phyloP scores from a whole-genome alignment of 2,888 invertebrate species.

The Drosophila eohydei region DNA sequence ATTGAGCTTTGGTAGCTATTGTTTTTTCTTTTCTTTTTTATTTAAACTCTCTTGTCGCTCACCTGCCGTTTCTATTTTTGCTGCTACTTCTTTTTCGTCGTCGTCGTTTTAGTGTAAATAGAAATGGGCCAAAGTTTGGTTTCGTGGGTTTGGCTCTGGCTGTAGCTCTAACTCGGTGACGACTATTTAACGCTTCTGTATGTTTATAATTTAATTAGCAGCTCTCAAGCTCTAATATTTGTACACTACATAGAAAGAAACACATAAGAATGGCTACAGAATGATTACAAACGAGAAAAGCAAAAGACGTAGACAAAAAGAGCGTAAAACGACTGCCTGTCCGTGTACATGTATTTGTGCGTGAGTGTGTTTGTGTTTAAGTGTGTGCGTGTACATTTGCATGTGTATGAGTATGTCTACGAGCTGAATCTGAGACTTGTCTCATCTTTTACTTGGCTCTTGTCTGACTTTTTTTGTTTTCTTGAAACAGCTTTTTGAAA shows the following conservation, averaged over 20 bases:
- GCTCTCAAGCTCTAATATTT: slow-evolving; percentile 80
- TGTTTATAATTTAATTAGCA: slow-evolving; percentile 82
- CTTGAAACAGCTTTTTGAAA: slow-evolving; percentile 39
- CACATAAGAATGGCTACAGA: slow-evolving; percentile 76
- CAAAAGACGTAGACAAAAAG: slow-evolving; percentile 79
- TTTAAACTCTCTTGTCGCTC: slow-evolving; percentile 33
- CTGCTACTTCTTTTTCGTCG: slow-evolving; percentile 21
- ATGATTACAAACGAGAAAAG: slow-evolving; percentile 80
- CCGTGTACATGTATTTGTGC: slow-evolving; percentile 28
- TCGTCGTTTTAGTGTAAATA: slow-evolving; percentile 28
- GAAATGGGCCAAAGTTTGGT: slow-evolving; percentile 55
- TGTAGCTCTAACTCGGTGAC: slow-evolving; percentile 31
- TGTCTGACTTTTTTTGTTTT: slow-evolving; percentile 24
- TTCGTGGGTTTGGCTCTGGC: slow-evolving; percentile 58
- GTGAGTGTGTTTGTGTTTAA: slow-evolving; percentile 28
- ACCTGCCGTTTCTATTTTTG: slow-evolving; percentile 29
- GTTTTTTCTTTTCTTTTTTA: slow-evolving; percentile 22
- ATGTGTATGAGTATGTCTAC: slow-evolving; percentile 45
- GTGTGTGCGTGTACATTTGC: slow-evolving; percentile 28
- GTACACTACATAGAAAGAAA: slow-evolving; percentile 67
- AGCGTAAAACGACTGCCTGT: slow-evolving; percentile 63
- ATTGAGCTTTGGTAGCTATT: slow-evolving; percentile 39
- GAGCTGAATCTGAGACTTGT: slow-evolving; percentile 46
- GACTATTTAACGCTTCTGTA: slow-evolving; percentile 71
- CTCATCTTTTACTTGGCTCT: slow-evolving; percentile 29